Base-by-base conservation (phyloP, 2,888 invertebrate genomes). In the Argyresthia albistria region DNA sequence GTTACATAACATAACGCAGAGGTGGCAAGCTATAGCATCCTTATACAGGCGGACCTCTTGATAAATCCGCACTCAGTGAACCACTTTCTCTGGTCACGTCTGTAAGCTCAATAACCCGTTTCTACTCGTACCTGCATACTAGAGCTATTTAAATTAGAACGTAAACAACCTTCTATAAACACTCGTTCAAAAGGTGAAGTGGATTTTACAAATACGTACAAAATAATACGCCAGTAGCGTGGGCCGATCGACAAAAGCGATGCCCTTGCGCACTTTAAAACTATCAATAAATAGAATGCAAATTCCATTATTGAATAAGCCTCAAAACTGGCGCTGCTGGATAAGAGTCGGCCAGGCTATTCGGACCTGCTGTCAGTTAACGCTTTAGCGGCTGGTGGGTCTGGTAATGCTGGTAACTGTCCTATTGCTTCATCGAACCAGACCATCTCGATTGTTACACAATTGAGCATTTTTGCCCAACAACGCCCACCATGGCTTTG, bases 1-100 rank as follows among this genome's bases (percentile, higher is more conserved):
- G 50, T 64, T 62, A 62, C 59, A 62, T 60, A 61, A 62, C 59
- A 62, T 60, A 61, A 65, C 54, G 53, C 55, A 57, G 61, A 60
- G 57, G 54, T 50, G 60, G 48, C 57, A 62, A 60, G 60, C 59
- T 37, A 36, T 43, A 25, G 36, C 46, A 46, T 45, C 51, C 45
- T 51, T 46, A 46, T 46, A 46, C 65, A 62, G 61, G 58, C 51
- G 52, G 50, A 51, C 63, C 56, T 60, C 62, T 68, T 72, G 68
- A 74, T 73, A 67, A 69, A 69, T 72, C 67, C 61, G 65, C 69
- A 63, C 63, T 63, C 57, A 55, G 54, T 58, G 62, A 61, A 62
- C 66, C 66, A 79, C 83, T 80, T 82, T 82, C 80, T 62, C 73
- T 60, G 64, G 69, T 80, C 78, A 79, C 63, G 64, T 54, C 6